These are phyloP conservation scores for Columba livia DNA, from an alignment of 2,113 vertebrate species.

Conservation along the genomic window DNA sequence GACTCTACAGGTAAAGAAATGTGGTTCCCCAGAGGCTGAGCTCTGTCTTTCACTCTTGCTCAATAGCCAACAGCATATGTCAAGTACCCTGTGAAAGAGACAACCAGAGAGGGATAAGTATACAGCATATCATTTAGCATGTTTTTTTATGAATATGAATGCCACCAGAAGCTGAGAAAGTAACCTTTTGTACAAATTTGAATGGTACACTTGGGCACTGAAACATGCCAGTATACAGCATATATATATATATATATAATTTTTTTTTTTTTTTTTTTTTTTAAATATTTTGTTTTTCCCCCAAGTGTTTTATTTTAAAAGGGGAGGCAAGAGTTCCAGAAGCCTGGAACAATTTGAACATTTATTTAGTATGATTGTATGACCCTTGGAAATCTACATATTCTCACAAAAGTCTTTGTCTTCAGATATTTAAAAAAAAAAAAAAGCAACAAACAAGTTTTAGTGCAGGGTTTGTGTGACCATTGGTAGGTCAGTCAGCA, in stretches of 20 bases:
- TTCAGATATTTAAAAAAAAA: not conserved
- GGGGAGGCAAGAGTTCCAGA: not conserved
- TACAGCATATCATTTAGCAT: not conserved
- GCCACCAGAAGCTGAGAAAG: not conserved
- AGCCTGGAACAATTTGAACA: rapidly evolving
- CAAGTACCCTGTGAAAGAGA: not conserved
- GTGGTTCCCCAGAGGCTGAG: not conserved
- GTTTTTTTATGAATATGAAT: not conserved
- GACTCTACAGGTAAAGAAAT: not conserved
- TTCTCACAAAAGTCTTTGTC: not conserved
- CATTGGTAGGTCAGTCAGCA: no score
- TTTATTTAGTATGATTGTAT: not conserved
- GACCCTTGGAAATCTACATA: not conserved
- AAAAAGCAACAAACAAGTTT: not conserved
- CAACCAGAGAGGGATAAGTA: not conserved
- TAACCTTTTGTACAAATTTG: not conserved
- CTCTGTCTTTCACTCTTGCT: not conserved
- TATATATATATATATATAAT: no score
- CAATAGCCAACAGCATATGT: not conserved
- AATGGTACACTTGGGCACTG: not conserved
- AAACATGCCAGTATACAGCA: not conserved
- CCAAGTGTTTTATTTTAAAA: not conserved
- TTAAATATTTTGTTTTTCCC: not conserved
- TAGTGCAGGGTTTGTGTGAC: not conserved
- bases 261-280: not conserved